Conservation (phyloP, 2,888 invertebrate genomes). For the Liodrosophila aerea region DNA sequence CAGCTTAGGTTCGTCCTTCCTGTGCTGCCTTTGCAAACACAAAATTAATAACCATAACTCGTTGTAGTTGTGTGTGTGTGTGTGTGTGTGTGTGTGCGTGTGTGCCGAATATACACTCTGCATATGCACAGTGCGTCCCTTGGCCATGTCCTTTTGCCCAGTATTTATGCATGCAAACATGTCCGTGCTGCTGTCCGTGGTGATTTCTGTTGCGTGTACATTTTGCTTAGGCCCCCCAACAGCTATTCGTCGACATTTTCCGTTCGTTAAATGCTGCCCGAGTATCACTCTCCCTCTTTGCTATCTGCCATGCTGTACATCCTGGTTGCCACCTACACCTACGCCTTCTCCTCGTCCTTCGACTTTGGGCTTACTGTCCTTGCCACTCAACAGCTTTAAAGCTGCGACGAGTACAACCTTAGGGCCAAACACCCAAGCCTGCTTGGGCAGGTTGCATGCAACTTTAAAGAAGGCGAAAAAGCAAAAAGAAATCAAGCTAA, state of each 20-base stretch:
- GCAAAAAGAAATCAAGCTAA: not conserved
- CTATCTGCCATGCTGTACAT: not conserved
- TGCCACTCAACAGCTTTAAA: slow-evolving; percentile 28
- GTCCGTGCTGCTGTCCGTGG: slow-evolving; percentile 64
- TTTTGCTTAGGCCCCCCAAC: slow-evolving; percentile 45
- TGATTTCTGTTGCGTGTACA: slow-evolving; percentile 68
- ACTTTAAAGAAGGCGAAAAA: slow-evolving; percentile 3
- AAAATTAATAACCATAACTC: slow-evolving; percentile 79
- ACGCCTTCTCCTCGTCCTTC: not conserved
- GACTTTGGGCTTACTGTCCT: slow-evolving; percentile 6
- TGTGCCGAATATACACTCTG: slow-evolving; percentile 4
- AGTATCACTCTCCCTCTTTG: not conserved
- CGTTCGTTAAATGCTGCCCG: slow-evolving; percentile 51
- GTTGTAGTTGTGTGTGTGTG: slow-evolving; percentile 41
- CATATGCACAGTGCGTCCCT: slow-evolving; percentile 26
- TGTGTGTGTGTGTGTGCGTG: slow-evolving; percentile 4
- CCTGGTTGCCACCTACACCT: not conserved
- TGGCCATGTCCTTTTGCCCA: slow-evolving; percentile 57
- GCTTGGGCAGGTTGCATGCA: slow-evolving; percentile 11
- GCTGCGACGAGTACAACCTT: slow-evolving; percentile 18
- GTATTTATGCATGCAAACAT: slow-evolving; percentile 77
- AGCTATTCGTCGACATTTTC: slow-evolving; percentile 51
- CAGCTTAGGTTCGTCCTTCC: slow-evolving; percentile 64
- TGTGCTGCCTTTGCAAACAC: slow-evolving; percentile 62
- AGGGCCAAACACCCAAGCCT: slow-evolving; percentile 4